phyloP scores from a whole-genome alignment of 2,888 invertebrate species.

The Poecilobothrus nobilitatus region DNA sequence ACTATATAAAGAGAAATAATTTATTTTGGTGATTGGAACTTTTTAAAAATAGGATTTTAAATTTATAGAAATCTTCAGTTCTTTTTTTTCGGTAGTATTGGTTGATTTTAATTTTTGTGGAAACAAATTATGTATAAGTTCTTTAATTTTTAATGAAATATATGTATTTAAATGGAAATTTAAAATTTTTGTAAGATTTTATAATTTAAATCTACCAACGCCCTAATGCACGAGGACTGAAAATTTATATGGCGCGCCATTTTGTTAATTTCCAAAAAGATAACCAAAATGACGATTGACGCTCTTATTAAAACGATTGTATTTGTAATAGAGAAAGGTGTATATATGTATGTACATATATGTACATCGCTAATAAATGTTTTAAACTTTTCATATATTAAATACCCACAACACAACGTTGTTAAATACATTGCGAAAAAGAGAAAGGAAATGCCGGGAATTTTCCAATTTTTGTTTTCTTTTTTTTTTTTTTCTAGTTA shows the following conservation, averaged over 20 bases:
- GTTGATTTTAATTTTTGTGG: too few relatives aligned
- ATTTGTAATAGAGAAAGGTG: not conserved
- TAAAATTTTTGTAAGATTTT: too few relatives aligned
- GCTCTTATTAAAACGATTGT: not conserved
- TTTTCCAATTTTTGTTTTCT: not conserved
- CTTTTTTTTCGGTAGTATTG: too few relatives aligned
- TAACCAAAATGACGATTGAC: not conserved
- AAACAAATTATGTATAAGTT: too few relatives aligned
- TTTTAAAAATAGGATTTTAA: too few relatives aligned
- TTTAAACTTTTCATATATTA: not conserved
- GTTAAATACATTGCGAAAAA: not conserved
- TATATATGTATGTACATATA: not conserved
- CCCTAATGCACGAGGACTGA: not conserved
- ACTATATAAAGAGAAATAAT: too few relatives aligned
- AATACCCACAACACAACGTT: not conserved
- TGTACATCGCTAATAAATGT: too few relatives aligned
- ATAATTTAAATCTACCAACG: not conserved
- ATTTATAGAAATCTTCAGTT: too few relatives aligned
- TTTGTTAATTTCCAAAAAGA: not conserved
- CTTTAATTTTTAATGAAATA: too few relatives aligned
- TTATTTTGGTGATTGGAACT: too few relatives aligned
- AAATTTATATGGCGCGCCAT: not conserved
- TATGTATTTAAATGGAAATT: too few relatives aligned
- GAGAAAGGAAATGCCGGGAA: conserved; percentile 4
- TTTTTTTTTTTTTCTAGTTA: not conserved